A percentile compares a stretch with the other conserved stretches of the same genome.
Conservation (phyloP, 2,888 invertebrate genomes). For the Lasioglossum vierecki region DNA sequence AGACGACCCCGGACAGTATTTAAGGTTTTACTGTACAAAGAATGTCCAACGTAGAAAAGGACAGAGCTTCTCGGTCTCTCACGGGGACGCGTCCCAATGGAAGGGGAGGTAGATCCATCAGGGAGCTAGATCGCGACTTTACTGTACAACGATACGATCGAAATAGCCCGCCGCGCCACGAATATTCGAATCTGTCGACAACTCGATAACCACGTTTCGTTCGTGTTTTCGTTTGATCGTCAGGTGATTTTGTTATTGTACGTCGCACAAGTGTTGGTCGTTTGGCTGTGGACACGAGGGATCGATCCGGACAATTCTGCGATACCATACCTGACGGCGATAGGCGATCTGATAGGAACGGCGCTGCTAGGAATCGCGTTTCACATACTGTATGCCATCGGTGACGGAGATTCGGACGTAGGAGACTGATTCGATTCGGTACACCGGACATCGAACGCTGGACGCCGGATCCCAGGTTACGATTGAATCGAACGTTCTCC, state of each 20-base stretch:
- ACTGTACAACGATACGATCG: background rate
- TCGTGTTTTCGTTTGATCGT: slow-evolving; percentile 34
- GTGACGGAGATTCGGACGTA: slow-evolving; percentile 90
- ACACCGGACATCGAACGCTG: background rate
- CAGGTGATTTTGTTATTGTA: slow-evolving; percentile 90
- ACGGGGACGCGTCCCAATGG: too few relatives aligned
- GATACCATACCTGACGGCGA: slow-evolving; percentile 94
- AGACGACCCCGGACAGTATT: too few relatives aligned
- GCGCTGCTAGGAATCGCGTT: slow-evolving; percentile 90
- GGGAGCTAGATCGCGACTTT: too few relatives aligned
- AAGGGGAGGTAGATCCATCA: too few relatives aligned
- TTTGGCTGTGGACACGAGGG: slow-evolving; percentile 92
- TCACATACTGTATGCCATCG: slow-evolving; percentile 89
- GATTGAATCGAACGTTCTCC: background rate
- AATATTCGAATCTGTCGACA: background rate
- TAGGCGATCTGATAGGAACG: slow-evolving; percentile 95
- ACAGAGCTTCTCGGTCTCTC: too few relatives aligned
- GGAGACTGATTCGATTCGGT: slow-evolving; percentile 85
- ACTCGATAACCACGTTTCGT: background rate
- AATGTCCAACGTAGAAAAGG: too few relatives aligned
- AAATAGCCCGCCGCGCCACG: background rate
- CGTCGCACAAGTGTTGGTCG: slow-evolving; percentile 92
- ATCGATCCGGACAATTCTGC: slow-evolving; percentile 96
- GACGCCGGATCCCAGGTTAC: background rate
- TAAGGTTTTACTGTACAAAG: too few relatives aligned